Conservation (phyloP, 2,113 vertebrate genomes). For the Coreoperca whiteheadi region DNA sequence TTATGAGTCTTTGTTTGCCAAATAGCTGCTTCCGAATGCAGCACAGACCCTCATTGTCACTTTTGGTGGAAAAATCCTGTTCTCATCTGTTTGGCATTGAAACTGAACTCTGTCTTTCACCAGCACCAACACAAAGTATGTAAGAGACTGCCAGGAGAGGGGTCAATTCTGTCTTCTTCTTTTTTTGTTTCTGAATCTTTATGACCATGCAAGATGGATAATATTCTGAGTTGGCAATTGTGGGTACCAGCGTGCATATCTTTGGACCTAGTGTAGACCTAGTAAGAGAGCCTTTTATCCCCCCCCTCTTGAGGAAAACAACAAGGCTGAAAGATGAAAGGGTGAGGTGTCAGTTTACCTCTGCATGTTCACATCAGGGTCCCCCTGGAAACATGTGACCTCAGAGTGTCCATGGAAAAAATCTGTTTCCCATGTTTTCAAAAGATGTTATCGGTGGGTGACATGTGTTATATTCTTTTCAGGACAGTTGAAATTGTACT, state of each 20-base stretch:
- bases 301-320: conserved; percentile 53
- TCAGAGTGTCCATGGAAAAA: conserved; percentile 50
- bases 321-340: conserved; percentile 74
- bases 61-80: conserved; percentile 38
- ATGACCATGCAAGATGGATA: conserved; percentile 39
- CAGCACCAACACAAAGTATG: conserved; percentile 42
- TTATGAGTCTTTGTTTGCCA: background rate
- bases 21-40: conserved; percentile 33
- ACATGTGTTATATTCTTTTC: background rate
- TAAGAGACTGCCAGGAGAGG: conserved; percentile 32
- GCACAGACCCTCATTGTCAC: conserved; percentile 69
- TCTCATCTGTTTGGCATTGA: conserved; percentile 64
- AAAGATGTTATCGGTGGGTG: conserved; percentile 38
- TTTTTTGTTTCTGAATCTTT: background rate
- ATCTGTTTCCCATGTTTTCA: conserved; percentile 54
- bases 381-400: conserved; percentile 70
- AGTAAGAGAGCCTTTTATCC: conserved; percentile 27
- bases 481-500: background rate
- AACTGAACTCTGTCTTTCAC: conserved; percentile 66
- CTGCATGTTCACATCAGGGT: conserved; percentile 63
- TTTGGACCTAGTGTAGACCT: conserved; percentile 51
- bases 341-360: conserved; percentile 74
- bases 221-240: conserved; percentile 36
- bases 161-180: background rate
- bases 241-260: conserved; percentile 21